Conservation (phyloP, 2,797 vertebrate species). For the Ctenochaetus hawaiiensis region DNA sequence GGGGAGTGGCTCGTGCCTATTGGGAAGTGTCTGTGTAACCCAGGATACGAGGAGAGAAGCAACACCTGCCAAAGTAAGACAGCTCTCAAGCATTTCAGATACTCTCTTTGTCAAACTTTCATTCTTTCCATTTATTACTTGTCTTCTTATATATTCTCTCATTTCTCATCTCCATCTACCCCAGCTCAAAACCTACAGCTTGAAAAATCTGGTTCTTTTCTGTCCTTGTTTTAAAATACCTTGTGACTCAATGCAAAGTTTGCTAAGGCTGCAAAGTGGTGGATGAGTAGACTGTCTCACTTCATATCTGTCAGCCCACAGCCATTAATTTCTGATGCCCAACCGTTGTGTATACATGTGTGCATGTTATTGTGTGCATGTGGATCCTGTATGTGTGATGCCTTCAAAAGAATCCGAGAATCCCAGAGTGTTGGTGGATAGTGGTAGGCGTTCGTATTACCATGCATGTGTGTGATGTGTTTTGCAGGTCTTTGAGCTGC, state of each 20-base stretch:
- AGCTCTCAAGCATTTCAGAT: neutral
- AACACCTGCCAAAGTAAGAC: slow-evolving; percentile 95
- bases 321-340: slow-evolving; percentile 44
- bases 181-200: slow-evolving; percentile 12
- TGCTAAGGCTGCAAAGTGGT: slow-evolving; percentile 18
- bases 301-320: slow-evolving; percentile 70
- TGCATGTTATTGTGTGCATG: slow-evolving; percentile 20
- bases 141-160: neutral
- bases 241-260: slow-evolving; percentile 11
- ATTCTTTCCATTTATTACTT: neutral
- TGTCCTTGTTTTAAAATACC: slow-evolving; percentile 4
- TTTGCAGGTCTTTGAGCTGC: slow-evolving; percentile 65
- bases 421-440: slow-evolving; percentile 40
- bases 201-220: neutral
- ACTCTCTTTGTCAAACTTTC: neutral
- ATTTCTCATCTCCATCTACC: slow-evolving; percentile 9
- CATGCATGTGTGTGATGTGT: slow-evolving; percentile 53
- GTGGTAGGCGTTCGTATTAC: slow-evolving; percentile 35
- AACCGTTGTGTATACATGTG: slow-evolving; percentile 18
- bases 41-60: slow-evolving; percentile 93
- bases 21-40: slow-evolving; percentile 95
- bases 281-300: slow-evolving; percentile 65
- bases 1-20: slow-evolving; percentile 99
- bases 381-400: slow-evolving; percentile 26
- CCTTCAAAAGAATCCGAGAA: slow-evolving; percentile 47